Evolutionary conservation across 2,113 vertebrate genomes (phyloP).

Genomic region (Stictonetta naevosa): DNA sequence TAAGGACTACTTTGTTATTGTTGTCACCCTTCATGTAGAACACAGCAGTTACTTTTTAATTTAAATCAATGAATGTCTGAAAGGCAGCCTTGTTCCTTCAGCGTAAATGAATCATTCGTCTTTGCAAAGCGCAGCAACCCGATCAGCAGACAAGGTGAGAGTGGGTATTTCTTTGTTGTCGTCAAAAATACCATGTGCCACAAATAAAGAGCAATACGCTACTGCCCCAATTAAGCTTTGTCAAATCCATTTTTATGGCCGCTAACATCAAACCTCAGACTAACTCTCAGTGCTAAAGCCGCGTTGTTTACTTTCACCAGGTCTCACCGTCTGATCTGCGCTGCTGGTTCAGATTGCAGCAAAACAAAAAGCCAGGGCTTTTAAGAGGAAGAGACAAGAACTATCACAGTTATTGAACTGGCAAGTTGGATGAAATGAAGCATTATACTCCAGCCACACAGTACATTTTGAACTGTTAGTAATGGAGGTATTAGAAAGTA

Average conservation of each 20-base stretch:
- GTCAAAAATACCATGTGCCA: background rate
- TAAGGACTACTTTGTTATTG: constrained; percentile 77
- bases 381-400: background rate
- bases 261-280: background rate
- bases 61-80: constrained; percentile 79
- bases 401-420: background rate
- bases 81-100: constrained; percentile 73
- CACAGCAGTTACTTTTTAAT: constrained; percentile 81
- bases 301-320: background rate
- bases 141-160: constrained; percentile 68
- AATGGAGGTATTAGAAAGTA: constrained; percentile 1
- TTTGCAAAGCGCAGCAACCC: constrained; percentile 65
- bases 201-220: constrained; percentile 12
- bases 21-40: constrained; percentile 80
- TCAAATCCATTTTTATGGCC: background rate
- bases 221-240: background rate
- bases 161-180: background rate
- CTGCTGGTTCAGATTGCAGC: background rate
- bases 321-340: background rate
- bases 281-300: accelerated
- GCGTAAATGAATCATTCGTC: constrained; percentile 75
- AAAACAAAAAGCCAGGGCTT: background rate
- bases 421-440: background rate
- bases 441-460: background rate
- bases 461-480: constrained; percentile 2